phyloP scores from a whole-genome alignment of 2,888 invertebrate genomes.

The Glomeris marginata region DNA sequence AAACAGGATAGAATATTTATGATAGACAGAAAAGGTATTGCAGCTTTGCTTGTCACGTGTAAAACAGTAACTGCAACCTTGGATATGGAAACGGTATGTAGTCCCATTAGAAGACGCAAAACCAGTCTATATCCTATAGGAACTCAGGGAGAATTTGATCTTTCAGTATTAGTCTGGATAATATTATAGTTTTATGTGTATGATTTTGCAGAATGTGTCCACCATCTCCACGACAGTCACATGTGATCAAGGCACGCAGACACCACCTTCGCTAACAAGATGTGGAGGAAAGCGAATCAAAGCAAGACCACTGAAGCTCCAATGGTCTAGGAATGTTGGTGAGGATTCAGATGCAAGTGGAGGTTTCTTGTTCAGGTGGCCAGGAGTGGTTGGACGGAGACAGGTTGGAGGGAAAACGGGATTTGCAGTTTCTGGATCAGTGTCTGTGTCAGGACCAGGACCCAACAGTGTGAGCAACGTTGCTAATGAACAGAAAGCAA shows the following conservation, averaged over 20 bases:
- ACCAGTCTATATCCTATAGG: too few species aligned
- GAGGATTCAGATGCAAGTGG: slow-evolving; percentile 25
- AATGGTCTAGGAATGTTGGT: not conserved
- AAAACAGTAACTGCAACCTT: too few species aligned
- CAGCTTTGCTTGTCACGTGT: too few species aligned
- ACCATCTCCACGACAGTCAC: not conserved
- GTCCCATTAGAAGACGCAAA: too few species aligned
- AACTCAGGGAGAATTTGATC: too few species aligned
- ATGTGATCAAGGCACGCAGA: slow-evolving; percentile 54
- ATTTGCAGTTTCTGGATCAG: slow-evolving; percentile 22
- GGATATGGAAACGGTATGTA: too few species aligned
- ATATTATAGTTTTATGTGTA: too few species aligned
- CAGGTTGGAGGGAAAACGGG: slow-evolving; percentile 48
- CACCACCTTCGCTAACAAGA: slow-evolving; percentile 47
- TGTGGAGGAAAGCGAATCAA: not conserved
- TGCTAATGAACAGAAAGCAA: slow-evolving; percentile 79
- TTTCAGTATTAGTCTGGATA: too few species aligned
- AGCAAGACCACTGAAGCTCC: slow-evolving; percentile 3
- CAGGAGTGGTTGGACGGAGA: slow-evolving; percentile 23
- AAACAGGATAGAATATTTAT: too few species aligned
- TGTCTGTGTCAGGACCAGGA: slow-evolving; percentile 6
- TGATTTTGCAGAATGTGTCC: not conserved
- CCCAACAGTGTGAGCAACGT: slow-evolving; percentile 12
- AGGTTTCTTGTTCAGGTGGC: slow-evolving; percentile 18
- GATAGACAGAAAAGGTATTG: too few species aligned